Evolutionary conservation across 2,113 vertebrate species (phyloP), one percentile per base, ranked within the genome.

Genomic region (Cynopterus brachyotis): DNA sequence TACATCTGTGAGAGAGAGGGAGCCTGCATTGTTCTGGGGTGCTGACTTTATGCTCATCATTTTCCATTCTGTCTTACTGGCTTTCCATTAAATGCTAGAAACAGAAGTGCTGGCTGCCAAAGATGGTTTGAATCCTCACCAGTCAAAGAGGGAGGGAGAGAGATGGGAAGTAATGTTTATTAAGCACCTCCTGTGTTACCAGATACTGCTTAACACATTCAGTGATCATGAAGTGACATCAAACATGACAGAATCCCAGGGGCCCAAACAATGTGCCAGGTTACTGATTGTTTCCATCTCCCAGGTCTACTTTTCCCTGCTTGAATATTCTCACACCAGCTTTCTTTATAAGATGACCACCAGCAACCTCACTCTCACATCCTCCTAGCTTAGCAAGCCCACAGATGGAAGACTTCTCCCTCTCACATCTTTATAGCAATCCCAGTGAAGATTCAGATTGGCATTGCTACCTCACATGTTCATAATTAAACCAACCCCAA

Each of bases 21-120:
- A 32, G 67, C 16, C 2, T 32, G 22, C 30, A 4, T n/a, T n/a
- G 70, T 64, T 66, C 67, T 15, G 20, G 67, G 16, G 28, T 13
- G 15, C 57, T 5, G 59, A 59, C 9, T n/a, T 17, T 35, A 40
- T 26, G 22, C 40, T 73, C 53, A 24, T 82, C n/a, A 45, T 5
- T 76, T 85, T 62, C 79, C 9, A 28, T 83, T n/a, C 78, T 76
- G 4, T n/a, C 75, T 90, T 62, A 22, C 0, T 67, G 76, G 30
- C 55, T 95, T 96, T 81, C 70, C 42, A 84, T 30, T 94, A 76
- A 91, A 81, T 79, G 47, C 28, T 24, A 83, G 47, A 86, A 85
- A 84, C 22, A 37, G 15, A 60, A 57, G 28, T 2, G 15, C 30
- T 40, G 30, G 73, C 47, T 60, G 60, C 47, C 22, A 50, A 50